Percentiles rank a stretch among this genome's conserved stretches.
These are phyloP conservation scores for Patagioenas fasciata DNA, from an alignment of 2,113 vertebrate species.

Conservation along the genomic window DNA sequence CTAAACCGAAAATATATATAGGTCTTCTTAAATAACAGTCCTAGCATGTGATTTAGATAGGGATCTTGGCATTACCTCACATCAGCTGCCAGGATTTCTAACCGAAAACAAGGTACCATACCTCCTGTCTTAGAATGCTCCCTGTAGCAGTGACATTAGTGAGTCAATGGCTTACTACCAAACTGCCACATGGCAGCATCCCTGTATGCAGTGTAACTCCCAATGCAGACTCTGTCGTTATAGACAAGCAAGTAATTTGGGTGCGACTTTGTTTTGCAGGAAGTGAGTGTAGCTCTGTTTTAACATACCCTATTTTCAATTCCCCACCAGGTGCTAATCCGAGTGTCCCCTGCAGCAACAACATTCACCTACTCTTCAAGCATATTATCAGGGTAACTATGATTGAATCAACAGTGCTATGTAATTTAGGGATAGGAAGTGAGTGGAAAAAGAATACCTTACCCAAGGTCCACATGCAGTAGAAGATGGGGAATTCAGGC, in stretches of 20 bases:
- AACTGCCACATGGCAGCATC: background rate
- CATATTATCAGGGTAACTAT: background rate
- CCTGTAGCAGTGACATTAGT: conserved; percentile 1
- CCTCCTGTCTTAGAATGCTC: conserved; percentile 52
- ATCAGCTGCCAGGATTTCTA: conserved; percentile 58
- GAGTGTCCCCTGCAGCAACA: background rate
- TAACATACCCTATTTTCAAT: background rate
- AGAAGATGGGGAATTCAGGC: background rate
- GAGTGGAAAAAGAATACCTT: background rate
- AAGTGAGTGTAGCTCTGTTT: background rate
- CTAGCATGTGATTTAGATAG: conserved; percentile 44
- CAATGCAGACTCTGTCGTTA: background rate
- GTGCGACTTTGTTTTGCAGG: background rate
- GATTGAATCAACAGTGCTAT: background rate
- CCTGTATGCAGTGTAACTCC: background rate
- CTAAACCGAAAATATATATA: conserved; percentile 38
- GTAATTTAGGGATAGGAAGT: background rate
- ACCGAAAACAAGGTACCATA: conserved; percentile 28
- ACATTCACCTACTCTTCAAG: background rate
- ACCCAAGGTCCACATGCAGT: background rate
- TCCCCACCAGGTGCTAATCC: background rate
- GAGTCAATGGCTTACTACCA: conserved; percentile 30
- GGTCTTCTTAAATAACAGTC: conserved; percentile 47
- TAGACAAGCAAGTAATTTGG: conserved; percentile 27
- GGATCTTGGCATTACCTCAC: conserved; percentile 21